phyloP scores from a whole-genome alignment of 1,140 invertebrate genomes.

The Drosophila persimilis region DNA sequence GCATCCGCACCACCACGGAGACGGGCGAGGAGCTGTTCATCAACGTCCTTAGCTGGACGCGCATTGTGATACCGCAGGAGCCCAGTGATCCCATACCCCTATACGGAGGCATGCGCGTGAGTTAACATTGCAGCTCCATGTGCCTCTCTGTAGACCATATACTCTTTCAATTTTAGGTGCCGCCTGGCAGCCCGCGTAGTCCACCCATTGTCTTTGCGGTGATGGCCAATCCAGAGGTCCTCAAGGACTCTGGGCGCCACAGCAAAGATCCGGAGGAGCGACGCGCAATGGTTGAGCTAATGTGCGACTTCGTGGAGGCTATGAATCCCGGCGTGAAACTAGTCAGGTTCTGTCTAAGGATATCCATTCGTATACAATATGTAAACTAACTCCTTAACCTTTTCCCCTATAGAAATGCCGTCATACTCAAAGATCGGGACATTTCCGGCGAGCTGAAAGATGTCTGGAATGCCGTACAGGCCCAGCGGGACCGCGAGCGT shows the following conservation, averaged over 20 bases:
- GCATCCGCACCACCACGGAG: conserved; percentile 87
- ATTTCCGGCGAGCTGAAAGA: conserved; percentile 89
- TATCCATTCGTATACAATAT: background rate
- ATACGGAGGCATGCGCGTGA: conserved; percentile 88
- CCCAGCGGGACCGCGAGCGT: conserved; percentile 85
- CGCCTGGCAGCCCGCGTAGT: conserved; percentile 85
- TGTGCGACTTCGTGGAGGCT: conserved; percentile 88
- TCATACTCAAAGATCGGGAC: conserved; percentile 87
- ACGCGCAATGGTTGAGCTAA: conserved; percentile 86
- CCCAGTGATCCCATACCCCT: conserved; percentile 87
- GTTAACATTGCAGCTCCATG: conserved; percentile 7
- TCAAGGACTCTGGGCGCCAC: conserved; percentile 87
- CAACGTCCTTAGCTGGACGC: conserved; percentile 89
- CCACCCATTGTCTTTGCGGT: conserved; percentile 87
- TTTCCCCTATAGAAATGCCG: conserved; percentile 83
- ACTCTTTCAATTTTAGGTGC: conserved; percentile 64
- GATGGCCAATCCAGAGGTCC: conserved; percentile 88
- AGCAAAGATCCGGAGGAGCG: conserved; percentile 86
- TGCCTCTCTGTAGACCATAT: background rate
- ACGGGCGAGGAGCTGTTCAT: conserved; percentile 86
- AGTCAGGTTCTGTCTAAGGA: conserved; percentile 66
- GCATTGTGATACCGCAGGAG: conserved; percentile 86
- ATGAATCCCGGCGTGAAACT: conserved; percentile 87
- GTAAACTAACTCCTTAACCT: background rate
- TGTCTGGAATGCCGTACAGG: conserved; percentile 88